phyloP scores from a whole-genome alignment of 2,888 invertebrate genomes.

The Sphaerophoria taeniata region DNA sequence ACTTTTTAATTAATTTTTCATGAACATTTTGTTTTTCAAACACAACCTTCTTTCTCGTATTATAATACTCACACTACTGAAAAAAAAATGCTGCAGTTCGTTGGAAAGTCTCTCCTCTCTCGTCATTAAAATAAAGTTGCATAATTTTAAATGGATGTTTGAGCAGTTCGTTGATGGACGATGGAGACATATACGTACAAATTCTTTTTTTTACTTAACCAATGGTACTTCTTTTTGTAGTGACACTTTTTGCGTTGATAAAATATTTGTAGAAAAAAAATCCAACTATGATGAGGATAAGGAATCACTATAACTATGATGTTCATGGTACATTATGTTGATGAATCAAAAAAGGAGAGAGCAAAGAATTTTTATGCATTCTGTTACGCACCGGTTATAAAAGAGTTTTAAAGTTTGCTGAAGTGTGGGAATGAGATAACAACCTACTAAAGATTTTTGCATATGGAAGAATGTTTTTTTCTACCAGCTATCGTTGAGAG shows the following conservation, averaged over 20 bases:
- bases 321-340: slow-evolving; percentile 55
- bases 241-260: slow-evolving; percentile 32
- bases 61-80: slow-evolving; percentile 33
- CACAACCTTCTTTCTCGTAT: neutral
- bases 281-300: slow-evolving; percentile 14
- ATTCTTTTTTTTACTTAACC: neutral
- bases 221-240: slow-evolving; percentile 45
- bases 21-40: neutral
- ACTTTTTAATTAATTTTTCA: too few relatives aligned
- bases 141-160: slow-evolving; percentile 69
- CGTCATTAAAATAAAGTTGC: slow-evolving; percentile 48
- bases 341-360: too few relatives aligned
- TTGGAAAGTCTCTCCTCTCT: slow-evolving; percentile 46
- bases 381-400: too few relatives aligned
- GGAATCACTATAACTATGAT: slow-evolving; percentile 38
- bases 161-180: slow-evolving; percentile 42
- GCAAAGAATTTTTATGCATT: too few relatives aligned
- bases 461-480: slow-evolving; percentile 9
- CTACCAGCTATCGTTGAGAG: neutral
- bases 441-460: slow-evolving; percentile 40
- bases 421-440: slow-evolving; percentile 34
- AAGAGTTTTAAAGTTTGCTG: too few relatives aligned
- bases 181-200: slow-evolving; percentile 25
- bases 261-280: too few relatives aligned
- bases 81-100: slow-evolving; percentile 60